Conservation (phyloP, 2,113 vertebrate genomes). For the Odobenus rosmarus region DNA sequence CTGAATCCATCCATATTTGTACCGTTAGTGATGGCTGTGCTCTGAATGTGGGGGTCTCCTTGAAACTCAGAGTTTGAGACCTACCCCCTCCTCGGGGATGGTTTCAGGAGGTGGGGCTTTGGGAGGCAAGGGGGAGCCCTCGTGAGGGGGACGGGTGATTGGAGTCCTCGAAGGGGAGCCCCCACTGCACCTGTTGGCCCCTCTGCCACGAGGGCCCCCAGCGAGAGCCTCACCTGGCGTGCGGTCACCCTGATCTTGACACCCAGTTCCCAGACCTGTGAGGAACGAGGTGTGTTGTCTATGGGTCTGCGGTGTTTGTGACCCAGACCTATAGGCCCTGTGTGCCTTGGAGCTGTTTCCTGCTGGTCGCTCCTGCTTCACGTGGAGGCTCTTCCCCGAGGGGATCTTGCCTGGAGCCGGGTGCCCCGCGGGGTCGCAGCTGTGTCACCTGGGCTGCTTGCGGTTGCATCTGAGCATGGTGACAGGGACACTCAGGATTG, state of each 20-base stretch:
- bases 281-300: neutral
- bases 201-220: neutral
- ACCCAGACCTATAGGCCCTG: too few relatives aligned
- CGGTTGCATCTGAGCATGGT: too few relatives aligned
- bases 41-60: neutral
- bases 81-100: neutral
- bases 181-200: neutral
- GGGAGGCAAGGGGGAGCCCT: neutral
- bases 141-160: neutral
- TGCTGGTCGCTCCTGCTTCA: neutral
- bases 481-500: neutral
- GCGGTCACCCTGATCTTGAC: neutral
- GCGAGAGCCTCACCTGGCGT: accelerated
- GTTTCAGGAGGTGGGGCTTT: neutral
- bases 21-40: neutral
- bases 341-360: too few relatives aligned
- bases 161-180: neutral
- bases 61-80: neutral
- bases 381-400: neutral
- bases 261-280: neutral
- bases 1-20: neutral
- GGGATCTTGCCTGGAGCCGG: neutral
- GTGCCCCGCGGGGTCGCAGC: neutral
- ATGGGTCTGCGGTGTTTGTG: too few relatives aligned
- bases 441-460: neutral